Percentiles rank a stretch among this genome's conserved stretches.
phyloP scores from a whole-genome alignment of 2,113 vertebrate species.

The Boleophthalmus pectinirostris region DNA sequence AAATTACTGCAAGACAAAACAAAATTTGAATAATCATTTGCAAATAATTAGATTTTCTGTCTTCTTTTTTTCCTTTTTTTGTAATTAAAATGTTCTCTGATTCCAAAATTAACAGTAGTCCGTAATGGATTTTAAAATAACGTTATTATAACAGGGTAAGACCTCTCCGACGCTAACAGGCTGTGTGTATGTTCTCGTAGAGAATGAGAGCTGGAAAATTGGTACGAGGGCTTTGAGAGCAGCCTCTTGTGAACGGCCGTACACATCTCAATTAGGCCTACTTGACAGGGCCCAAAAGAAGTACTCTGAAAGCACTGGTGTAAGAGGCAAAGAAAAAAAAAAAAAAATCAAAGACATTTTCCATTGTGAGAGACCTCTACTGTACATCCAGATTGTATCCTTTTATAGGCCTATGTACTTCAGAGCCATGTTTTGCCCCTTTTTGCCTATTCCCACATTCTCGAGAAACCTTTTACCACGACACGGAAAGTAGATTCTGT shows the following conservation, averaged over 20 bases:
- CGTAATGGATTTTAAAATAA: neutral
- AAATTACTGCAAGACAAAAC: no score
- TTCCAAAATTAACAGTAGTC: neutral
- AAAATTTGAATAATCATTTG: no score
- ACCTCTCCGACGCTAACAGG: neutral
- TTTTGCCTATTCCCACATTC: conserved; percentile 18
- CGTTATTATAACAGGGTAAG: neutral
- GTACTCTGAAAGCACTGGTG: conserved; percentile 56
- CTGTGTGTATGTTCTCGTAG: neutral
- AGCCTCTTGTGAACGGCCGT: conserved; percentile 28
- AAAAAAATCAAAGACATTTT: conserved; percentile 59
- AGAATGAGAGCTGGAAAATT: conserved; percentile 1
- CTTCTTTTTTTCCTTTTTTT: no score
- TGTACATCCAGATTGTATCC: neutral
- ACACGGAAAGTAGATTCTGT: conserved; percentile 53
- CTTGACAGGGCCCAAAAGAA: conserved; percentile 48
- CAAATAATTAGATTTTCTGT: no score
- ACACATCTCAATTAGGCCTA: conserved; percentile 67
- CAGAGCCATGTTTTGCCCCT: conserved; percentile 19
- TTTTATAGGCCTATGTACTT: conserved; percentile 41
- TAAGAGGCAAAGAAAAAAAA: conserved; percentile 28
- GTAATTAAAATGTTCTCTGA: no score
- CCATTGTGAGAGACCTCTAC: conserved; percentile 23
- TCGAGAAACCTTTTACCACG: conserved; percentile 56
- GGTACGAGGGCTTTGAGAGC: conserved; percentile 27